Conservation (phyloP, 2,113 vertebrate genomes). For the Mixornis gularis region DNA sequence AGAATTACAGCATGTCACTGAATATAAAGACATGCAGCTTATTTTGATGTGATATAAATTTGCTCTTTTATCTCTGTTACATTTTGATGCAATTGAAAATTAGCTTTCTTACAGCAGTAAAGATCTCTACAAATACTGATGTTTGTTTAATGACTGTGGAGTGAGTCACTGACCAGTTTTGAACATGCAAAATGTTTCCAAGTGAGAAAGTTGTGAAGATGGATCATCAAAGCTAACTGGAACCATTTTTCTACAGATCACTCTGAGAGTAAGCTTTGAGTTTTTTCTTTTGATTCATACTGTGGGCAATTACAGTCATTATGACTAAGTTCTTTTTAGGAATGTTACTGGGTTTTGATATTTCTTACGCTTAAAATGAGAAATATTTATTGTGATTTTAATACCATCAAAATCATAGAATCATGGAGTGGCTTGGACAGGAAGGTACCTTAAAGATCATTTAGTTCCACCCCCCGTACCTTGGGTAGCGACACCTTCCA, state of each 20-base stretch:
- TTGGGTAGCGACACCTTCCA: background rate
- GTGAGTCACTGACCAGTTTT: background rate
- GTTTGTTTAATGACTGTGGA: background rate
- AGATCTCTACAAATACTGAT: background rate
- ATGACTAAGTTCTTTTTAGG: background rate
- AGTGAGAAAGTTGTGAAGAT: background rate
- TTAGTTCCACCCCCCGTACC: accelerated
- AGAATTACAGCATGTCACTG: background rate
- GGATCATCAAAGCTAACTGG: background rate
- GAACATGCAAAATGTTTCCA: background rate
- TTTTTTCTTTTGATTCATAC: background rate
- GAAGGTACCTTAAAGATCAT: background rate
- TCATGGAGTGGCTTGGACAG: background rate
- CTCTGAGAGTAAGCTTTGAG: background rate
- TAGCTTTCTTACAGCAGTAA: background rate
- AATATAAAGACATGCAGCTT: background rate
- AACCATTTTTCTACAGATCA: background rate
- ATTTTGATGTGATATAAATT: background rate
- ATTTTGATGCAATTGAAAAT: constrained; percentile 9
- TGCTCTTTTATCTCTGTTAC: background rate
- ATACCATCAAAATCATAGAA: background rate
- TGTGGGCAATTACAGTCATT: background rate
- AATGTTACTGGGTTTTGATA: background rate
- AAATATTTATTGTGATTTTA: background rate
- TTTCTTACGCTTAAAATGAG: background rate